These are phyloP conservation scores for Pachypsylla venusta DNA, from an alignment of 1,140 invertebrate genomes.

Conservation along the genomic window DNA sequence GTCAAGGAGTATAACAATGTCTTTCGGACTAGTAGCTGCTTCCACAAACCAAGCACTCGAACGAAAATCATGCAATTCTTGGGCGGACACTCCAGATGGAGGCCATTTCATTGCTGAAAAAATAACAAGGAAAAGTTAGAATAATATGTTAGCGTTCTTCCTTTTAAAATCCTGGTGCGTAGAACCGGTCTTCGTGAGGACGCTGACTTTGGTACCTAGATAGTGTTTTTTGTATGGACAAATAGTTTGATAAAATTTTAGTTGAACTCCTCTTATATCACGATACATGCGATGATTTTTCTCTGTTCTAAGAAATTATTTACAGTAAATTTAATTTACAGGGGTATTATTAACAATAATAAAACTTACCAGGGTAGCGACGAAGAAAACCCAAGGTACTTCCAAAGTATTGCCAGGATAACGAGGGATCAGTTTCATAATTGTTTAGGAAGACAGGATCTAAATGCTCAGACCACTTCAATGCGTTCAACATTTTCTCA, in stretches of 20 bases:
- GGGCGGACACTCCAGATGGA: constrained; percentile 42
- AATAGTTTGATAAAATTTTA: too few relatives aligned
- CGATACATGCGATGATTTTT: too few relatives aligned
- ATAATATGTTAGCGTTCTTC: too few relatives aligned
- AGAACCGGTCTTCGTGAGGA: too few relatives aligned
- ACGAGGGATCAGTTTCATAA: constrained; percentile 73
- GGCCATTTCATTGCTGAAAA: constrained; percentile 53
- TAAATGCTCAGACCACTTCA: constrained; percentile 83
- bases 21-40: constrained; percentile 91
- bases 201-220: too few relatives aligned
- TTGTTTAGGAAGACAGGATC: constrained; percentile 84
- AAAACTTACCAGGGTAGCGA: constrained; percentile 79
- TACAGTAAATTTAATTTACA: constrained; percentile 2
- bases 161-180: too few relatives aligned
- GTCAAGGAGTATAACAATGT: constrained; percentile 83
- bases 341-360: too few relatives aligned
- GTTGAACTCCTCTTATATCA: too few relatives aligned
- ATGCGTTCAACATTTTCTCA: constrained; percentile 60
- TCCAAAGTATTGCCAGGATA: constrained; percentile 95
- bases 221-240: too few relatives aligned
- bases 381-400: constrained; percentile 80
- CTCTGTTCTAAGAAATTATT: too few relatives aligned
- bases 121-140: too few relatives aligned
- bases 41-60: constrained; percentile 85
- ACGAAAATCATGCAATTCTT: constrained; percentile 75